These are phyloP conservation scores for Drosophila pandora DNA, from an alignment of 1,140 invertebrate genomes.

Conservation along the genomic window DNA sequence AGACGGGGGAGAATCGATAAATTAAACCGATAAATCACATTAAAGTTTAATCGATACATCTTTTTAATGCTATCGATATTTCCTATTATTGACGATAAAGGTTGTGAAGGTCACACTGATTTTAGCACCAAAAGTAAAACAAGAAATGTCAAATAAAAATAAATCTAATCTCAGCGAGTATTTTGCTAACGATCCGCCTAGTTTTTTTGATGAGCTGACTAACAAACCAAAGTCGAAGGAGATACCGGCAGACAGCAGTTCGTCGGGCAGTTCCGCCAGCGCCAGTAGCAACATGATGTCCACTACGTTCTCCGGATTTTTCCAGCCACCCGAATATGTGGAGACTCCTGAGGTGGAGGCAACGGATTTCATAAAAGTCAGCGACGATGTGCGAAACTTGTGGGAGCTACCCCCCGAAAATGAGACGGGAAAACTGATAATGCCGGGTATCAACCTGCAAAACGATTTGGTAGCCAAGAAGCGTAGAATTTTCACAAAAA, in stretches of 20 bases:
- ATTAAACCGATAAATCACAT: too few species aligned
- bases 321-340: slow-evolving; percentile 75
- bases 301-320: slow-evolving; percentile 69
- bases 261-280: slow-evolving; percentile 14
- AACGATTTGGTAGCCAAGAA: slow-evolving; percentile 68
- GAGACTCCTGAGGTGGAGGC: slow-evolving; percentile 64
- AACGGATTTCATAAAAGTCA: slow-evolving; percentile 60
- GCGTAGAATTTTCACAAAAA: background rate
- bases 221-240: slow-evolving; percentile 51
- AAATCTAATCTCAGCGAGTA: slow-evolving; percentile 74
- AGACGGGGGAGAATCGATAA: too few species aligned
- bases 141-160: slow-evolving; percentile 62
- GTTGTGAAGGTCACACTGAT: background rate
- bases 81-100: background rate
- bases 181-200: slow-evolving; percentile 82
- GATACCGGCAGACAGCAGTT: slow-evolving; percentile 19
- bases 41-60: too few species aligned
- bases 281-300: slow-evolving; percentile 53
- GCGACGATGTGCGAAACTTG: slow-evolving; percentile 73
- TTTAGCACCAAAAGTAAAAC: slow-evolving; percentile 18
- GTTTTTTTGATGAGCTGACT: slow-evolving; percentile 82
- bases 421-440: slow-evolving; percentile 61
- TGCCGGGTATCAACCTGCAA: slow-evolving; percentile 74
- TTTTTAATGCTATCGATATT: background rate
- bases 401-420: slow-evolving; percentile 61